A percentile compares a stretch with the other conserved stretches of the same genome.
Conservation (phyloP, 2,113 vertebrate species). For the Lepus americanus region DNA sequence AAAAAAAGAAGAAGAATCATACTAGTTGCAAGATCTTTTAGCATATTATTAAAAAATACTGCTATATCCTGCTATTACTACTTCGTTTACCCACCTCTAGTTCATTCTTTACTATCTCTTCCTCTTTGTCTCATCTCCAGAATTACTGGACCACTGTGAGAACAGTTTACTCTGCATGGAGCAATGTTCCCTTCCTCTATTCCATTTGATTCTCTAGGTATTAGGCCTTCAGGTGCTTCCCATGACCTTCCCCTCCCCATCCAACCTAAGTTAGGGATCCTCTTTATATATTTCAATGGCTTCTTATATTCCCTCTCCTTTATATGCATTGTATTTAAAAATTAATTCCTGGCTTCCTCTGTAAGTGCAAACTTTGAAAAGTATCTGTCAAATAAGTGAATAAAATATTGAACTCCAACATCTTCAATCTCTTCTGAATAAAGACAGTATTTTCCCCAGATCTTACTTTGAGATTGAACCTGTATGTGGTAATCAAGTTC, state of each 20-base stretch:
- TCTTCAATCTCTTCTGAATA: not conserved
- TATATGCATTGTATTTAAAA: not conserved
- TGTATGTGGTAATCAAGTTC: not conserved
- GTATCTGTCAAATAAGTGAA: constrained; percentile 2
- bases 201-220: not conserved
- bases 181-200: not conserved
- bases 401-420: not conserved
- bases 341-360: not conserved
- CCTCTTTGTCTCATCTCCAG: not conserved
- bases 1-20: too few relatives aligned
- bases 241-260: not conserved
- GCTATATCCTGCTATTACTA: not conserved
- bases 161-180: not conserved
- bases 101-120: not conserved
- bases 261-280: not conserved
- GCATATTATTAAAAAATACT: too few relatives aligned
- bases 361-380: not conserved
- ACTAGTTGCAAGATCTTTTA: not conserved
- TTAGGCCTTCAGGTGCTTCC: not conserved
- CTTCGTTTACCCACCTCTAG: fast-evolving
- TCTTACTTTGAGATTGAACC: constrained; percentile 32
- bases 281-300: too few relatives aligned
- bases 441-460: constrained; percentile 32
- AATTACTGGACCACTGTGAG: not conserved
- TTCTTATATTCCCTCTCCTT: not conserved